Conservation (phyloP, 2,797 vertebrate genomes). For the Protonibea diacanthus region DNA sequence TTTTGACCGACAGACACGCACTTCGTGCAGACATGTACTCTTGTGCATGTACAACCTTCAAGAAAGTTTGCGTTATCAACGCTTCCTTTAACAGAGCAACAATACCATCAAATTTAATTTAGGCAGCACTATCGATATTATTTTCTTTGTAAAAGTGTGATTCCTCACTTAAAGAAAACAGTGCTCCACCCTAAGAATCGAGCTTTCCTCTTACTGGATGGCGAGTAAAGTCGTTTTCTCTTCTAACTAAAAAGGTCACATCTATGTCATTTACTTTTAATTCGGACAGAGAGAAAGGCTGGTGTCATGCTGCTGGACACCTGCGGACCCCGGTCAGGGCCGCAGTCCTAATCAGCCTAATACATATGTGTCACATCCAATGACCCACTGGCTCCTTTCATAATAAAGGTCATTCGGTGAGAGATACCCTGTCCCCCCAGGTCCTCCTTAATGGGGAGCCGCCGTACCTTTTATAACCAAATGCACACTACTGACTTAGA, state of each 20-base stretch:
- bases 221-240: slow-evolving; percentile 68
- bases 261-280: slow-evolving; percentile 84
- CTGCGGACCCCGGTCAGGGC: slow-evolving; percentile 77
- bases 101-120: neutral
- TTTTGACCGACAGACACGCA: slow-evolving; percentile 80
- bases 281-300: slow-evolving; percentile 72
- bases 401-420: slow-evolving; percentile 85
- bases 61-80: slow-evolving; percentile 11
- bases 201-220: slow-evolving; percentile 32
- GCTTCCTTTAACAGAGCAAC: slow-evolving; percentile 5
- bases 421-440: slow-evolving; percentile 83
- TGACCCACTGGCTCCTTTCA: slow-evolving; percentile 85
- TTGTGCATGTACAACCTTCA: slow-evolving; percentile 10
- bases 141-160: slow-evolving; percentile 4
- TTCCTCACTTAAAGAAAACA: slow-evolving; percentile 32
- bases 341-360: slow-evolving; percentile 85
- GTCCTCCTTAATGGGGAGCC: slow-evolving; percentile 82
- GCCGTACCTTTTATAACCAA: slow-evolving; percentile 63
- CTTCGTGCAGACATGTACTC: slow-evolving; percentile 40
- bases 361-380: slow-evolving; percentile 88
- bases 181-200: slow-evolving; percentile 2
- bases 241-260: slow-evolving; percentile 82
- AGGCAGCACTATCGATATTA: neutral
- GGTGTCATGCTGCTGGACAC: slow-evolving; percentile 81
- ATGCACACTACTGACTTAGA: slow-evolving; percentile 36